Evolutionary conservation across 2,113 vertebrate species (phyloP).

Genomic region (Chinchilla lanigera): DNA sequence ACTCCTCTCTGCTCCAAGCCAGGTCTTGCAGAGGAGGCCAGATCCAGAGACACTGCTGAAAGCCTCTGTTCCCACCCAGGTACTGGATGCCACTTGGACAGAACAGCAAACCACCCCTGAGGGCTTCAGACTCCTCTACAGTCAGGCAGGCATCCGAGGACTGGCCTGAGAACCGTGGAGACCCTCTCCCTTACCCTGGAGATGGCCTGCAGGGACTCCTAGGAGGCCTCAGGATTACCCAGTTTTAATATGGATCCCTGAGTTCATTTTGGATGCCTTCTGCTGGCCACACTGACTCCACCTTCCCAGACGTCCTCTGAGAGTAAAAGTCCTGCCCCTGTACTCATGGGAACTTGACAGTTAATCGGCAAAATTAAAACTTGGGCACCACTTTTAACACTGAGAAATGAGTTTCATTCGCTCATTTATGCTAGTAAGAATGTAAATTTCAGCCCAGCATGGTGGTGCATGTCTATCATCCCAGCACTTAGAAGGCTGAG

Average conservation of each 20-base stretch:
- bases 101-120: neutral
- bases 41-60: neutral
- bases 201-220: neutral
- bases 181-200: neutral
- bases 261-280: neutral
- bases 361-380: neutral
- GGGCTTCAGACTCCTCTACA: neutral
- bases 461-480: no score
- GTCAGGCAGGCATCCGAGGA: neutral
- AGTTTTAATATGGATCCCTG: neutral
- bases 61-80: neutral
- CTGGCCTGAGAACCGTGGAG: neutral
- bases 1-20: neutral
- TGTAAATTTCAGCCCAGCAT: neutral
- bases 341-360: neutral
- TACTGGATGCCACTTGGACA: neutral
- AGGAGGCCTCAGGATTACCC: neutral
- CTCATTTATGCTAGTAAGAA: neutral
- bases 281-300: neutral
- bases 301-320: neutral
- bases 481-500: no score
- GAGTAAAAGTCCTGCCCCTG: neutral
- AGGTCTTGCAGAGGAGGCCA: neutral
- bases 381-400: neutral
- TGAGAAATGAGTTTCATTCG: neutral